These are phyloP conservation scores for Grus americana DNA, from an alignment of 2,113 vertebrate genomes.

Conservation along the genomic window DNA sequence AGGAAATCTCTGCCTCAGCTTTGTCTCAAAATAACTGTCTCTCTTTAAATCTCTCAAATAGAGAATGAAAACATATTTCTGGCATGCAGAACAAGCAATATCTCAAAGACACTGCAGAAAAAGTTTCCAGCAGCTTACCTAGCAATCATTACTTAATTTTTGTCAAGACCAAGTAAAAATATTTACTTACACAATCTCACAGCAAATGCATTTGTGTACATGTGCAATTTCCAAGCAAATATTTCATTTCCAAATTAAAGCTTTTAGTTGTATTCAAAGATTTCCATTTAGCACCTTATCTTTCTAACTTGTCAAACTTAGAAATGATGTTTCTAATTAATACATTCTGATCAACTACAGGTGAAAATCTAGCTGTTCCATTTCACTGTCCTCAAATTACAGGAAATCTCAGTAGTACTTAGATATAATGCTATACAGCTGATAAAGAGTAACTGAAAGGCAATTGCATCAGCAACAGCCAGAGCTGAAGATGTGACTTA, in stretches of 20 bases:
- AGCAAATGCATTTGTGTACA: neutral
- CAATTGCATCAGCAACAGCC: neutral
- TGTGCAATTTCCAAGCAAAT: neutral
- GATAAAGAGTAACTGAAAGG: neutral
- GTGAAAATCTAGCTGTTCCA: neutral
- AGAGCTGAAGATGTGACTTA: neutral
- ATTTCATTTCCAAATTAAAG: neutral
- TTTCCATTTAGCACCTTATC: neutral
- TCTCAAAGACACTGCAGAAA: neutral
- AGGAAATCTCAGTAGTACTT: neutral
- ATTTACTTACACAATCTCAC: neutral
- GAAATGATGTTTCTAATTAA: neutral
- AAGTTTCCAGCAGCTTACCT: neutral
- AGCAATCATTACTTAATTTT: neutral
- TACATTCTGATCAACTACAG: neutral
- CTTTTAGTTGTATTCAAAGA: neutral
- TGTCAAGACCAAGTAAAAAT: neutral
- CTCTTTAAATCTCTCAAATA: neutral
- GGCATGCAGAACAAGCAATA: neutral
- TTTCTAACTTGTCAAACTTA: neutral
- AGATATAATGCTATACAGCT: neutral
- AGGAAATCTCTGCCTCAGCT: constrained; percentile 25
- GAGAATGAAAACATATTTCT: neutral
- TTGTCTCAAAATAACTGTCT: neutral
- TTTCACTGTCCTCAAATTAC: neutral